A percentile compares a stretch with the other conserved stretches of the same genome.
These are phyloP conservation scores for Thymelicus acteon DNA, from an alignment of 2,888 invertebrate species.

Conservation along the genomic window DNA sequence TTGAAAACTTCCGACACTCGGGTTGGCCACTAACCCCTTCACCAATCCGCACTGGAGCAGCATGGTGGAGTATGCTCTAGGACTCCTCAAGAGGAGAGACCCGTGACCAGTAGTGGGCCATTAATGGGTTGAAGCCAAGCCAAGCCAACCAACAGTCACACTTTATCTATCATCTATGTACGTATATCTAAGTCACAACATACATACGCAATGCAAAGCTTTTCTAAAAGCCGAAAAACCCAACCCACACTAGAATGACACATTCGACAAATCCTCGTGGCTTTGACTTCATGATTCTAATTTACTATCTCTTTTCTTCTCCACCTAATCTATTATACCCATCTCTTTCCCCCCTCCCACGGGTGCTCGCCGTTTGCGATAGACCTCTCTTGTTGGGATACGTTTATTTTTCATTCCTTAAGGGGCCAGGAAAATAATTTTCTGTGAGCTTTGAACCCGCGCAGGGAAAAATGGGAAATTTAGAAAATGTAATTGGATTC, in stretches of 20 bases:
- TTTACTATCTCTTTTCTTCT: constrained; percentile 52
- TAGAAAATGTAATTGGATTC: constrained; percentile 83
- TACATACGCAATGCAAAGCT: not conserved
- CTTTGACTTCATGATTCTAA: constrained; percentile 45
- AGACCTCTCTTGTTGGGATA: constrained; percentile 52
- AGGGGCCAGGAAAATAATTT: constrained; percentile 81
- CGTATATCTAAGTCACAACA: too few species aligned
- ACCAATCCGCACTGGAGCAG: too few species aligned
- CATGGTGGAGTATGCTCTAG: too few species aligned
- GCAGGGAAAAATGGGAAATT: constrained; percentile 78
- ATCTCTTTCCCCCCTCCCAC: constrained; percentile 49
- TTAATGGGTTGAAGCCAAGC: too few species aligned
- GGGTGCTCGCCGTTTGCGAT: constrained; percentile 32
- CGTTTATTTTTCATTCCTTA: constrained; percentile 83
- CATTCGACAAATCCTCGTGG: constrained; percentile 66
- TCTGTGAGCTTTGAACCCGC: constrained; percentile 81
- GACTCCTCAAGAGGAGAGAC: too few species aligned
- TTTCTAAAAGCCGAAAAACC: constrained; percentile 48
- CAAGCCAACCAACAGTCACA: too few species aligned
- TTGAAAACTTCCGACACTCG: too few species aligned
- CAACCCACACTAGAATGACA: constrained; percentile 58
- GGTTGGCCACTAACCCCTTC: too few species aligned
- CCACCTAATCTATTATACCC: constrained; percentile 39
- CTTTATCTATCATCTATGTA: too few species aligned
- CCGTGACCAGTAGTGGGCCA: too few species aligned